Conservation (phyloP, 2,888 invertebrate genomes). For the Andricus curvator region DNA sequence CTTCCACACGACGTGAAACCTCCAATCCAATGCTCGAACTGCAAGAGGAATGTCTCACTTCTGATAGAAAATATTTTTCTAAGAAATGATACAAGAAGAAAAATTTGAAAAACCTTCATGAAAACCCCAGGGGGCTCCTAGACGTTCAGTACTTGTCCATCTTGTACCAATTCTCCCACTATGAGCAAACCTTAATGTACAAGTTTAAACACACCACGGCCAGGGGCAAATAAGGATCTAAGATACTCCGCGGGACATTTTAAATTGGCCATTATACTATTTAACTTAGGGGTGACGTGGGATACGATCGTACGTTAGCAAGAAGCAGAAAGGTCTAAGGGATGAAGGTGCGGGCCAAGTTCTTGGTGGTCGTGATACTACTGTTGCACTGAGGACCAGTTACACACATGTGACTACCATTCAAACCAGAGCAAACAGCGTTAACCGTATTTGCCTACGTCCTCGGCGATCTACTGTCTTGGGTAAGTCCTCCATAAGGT, state of each 20-base stretch:
- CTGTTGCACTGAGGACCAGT: conserved; percentile 53
- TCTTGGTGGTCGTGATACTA: conserved; percentile 50
- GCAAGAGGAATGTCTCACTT: background rate
- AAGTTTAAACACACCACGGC: conserved; percentile 69
- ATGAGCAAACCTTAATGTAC: conserved; percentile 46
- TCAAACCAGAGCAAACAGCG: conserved; percentile 74
- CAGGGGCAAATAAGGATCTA: conserved; percentile 74
- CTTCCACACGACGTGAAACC: no score
- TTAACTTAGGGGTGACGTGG: conserved; percentile 75
- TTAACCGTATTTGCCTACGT: conserved; percentile 76
- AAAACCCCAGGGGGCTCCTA: conserved; percentile 61
- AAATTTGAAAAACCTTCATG: background rate
- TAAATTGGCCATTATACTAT: conserved; percentile 79
- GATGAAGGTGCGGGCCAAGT: conserved; percentile 58
- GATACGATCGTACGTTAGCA: conserved; percentile 59
- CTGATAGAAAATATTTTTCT: background rate
- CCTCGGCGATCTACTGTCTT: conserved; percentile 72
- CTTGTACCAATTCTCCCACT: conserved; percentile 57
- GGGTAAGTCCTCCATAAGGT: background rate
- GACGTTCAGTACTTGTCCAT: conserved; percentile 56
- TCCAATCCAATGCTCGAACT: no score
- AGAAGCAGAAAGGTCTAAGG: conserved; percentile 60
- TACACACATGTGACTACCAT: conserved; percentile 69
- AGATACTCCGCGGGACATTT: conserved; percentile 76
- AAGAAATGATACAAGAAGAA: background rate